These are phyloP conservation scores for Eonycteris spelaea DNA, from an alignment of 2,113 vertebrate species.

Conservation along the genomic window DNA sequence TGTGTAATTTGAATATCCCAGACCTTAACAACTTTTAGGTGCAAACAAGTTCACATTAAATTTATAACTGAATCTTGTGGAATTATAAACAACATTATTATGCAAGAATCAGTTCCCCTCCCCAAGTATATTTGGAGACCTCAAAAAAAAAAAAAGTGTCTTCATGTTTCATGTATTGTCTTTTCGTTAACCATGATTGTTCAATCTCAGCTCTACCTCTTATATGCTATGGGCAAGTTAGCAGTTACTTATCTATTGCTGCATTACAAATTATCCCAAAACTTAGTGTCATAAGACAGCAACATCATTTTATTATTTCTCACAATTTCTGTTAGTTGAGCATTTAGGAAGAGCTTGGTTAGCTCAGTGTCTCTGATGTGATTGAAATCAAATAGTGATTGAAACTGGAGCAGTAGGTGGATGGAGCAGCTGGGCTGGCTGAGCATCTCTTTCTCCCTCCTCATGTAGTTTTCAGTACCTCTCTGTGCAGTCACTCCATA, in stretches of 20 bases:
- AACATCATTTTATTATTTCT: neutral
- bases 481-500: neutral
- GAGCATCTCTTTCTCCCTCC: neutral
- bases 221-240: neutral
- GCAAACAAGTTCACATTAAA: neutral
- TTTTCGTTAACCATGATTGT: neutral
- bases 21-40: neutral
- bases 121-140: neutral
- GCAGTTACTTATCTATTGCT: neutral
- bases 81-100: neutral
- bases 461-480: neutral
- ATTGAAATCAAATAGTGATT: neutral
- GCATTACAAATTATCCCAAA: neutral
- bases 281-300: neutral
- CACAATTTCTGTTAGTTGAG: neutral
- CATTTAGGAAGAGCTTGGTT: neutral
- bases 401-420: neutral
- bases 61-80: neutral
- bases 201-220: neutral
- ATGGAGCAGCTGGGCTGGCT: neutral
- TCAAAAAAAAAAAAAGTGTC: neutral
- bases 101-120: neutral
- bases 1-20: neutral
- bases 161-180: neutral
- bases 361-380: neutral